A percentile compares a stretch with the other conserved stretches of the same genome.
These are phyloP conservation scores for Synanthedon vespiformis DNA, from an alignment of 2,888 invertebrate genomes.

Conservation along the genomic window DNA sequence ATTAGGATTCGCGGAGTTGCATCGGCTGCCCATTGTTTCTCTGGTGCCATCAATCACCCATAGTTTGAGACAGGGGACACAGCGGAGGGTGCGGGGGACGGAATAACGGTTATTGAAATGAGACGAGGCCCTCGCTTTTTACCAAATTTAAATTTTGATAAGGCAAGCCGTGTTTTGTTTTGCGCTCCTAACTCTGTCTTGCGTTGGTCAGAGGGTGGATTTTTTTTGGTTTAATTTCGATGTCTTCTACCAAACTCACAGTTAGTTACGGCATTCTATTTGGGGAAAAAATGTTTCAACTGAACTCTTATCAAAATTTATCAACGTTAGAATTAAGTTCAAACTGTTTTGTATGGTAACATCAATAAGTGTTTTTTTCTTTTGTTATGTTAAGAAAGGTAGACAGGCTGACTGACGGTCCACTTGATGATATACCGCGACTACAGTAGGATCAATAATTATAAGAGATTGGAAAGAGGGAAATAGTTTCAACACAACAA, in stretches of 20 bases:
- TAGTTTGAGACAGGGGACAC: constrained; percentile 30
- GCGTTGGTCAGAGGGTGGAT: constrained; percentile 48
- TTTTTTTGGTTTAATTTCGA: constrained; percentile 27
- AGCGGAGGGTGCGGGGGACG: constrained; percentile 25
- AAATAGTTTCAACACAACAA: too few relatives aligned
- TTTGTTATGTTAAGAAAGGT: too few relatives aligned
- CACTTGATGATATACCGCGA: too few relatives aligned
- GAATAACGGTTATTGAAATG: constrained; percentile 71
- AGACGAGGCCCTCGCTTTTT: constrained; percentile 64
- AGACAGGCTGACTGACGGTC: too few relatives aligned
- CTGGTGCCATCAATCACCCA: constrained; percentile 63
- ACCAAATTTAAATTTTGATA: constrained; percentile 71
- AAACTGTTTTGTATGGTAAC: too few relatives aligned
- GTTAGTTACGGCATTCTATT: background rate
- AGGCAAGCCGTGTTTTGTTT: constrained; percentile 59
- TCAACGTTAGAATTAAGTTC: too few relatives aligned
- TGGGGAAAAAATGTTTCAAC: too few relatives aligned
- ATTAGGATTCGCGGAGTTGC: constrained; percentile 65
- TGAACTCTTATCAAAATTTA: too few relatives aligned
- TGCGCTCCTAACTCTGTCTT: constrained; percentile 47
- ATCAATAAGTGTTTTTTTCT: too few relatives aligned
- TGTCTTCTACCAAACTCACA: background rate
- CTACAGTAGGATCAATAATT: too few relatives aligned
- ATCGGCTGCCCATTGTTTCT: constrained; percentile 63
- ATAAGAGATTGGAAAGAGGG: too few relatives aligned